A percentile compares a stretch with the other conserved stretches of the same genome.
phyloP scores from a whole-genome alignment of 2,888 invertebrate genomes.

The Coremacera marginata region DNA sequence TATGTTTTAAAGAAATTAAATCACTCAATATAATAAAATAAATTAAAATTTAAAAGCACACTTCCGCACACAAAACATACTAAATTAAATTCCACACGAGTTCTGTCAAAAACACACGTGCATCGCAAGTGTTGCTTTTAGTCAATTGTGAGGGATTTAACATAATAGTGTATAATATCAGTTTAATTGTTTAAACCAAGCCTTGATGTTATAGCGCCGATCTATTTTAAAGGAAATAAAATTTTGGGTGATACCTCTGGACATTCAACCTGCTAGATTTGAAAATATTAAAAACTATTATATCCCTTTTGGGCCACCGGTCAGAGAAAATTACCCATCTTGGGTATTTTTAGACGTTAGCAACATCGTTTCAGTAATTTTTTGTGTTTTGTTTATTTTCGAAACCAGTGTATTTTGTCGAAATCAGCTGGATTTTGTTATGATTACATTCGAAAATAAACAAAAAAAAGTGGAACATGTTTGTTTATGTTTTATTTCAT shows the following conservation, averaged over 20 bases:
- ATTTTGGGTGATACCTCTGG: too few relatives aligned
- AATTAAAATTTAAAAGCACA: background rate
- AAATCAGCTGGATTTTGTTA: constrained; percentile 22
- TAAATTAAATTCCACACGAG: background rate
- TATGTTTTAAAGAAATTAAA: background rate
- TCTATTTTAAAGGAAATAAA: too few relatives aligned
- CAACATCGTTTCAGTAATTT: constrained; percentile 13
- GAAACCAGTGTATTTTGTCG: background rate
- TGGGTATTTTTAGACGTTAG: background rate
- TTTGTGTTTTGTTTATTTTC: background rate
- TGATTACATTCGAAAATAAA: constrained; percentile 18
- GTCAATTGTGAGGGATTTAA: background rate
- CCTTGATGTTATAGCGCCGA: too few relatives aligned
- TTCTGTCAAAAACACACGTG: constrained; percentile 31
- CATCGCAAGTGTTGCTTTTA: constrained; percentile 16
- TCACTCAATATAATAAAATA: background rate
- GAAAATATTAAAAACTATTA: background rate
- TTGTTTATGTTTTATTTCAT: constrained; percentile 15
- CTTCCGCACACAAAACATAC: background rate
- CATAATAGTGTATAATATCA: background rate
- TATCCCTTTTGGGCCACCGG: background rate
- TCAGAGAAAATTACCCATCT: background rate
- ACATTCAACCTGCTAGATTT: too few relatives aligned
- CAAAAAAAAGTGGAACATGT: background rate
- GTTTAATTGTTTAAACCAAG: background rate